phyloP scores from a whole-genome alignment of 2,888 invertebrate genomes.

The Hypsopygia costalis region DNA sequence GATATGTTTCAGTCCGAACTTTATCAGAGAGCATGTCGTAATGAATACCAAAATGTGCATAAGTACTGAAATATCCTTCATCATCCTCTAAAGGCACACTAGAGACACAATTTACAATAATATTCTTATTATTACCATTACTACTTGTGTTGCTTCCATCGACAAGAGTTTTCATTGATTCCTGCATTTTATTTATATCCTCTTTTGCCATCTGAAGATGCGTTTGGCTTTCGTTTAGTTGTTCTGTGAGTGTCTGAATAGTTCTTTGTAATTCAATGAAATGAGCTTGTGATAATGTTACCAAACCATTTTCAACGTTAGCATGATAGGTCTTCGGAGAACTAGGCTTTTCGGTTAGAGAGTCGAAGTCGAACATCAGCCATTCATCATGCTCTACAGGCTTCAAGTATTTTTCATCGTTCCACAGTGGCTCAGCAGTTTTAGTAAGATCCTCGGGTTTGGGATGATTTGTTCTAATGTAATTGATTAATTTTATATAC shows the following conservation, averaged over 20 bases:
- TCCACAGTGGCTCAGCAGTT: constrained; percentile 82
- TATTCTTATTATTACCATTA: constrained; percentile 26
- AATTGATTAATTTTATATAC: constrained; percentile 90
- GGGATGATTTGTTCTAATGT: constrained; percentile 83
- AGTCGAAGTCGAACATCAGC: constrained; percentile 88
- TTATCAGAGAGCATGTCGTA: constrained; percentile 96
- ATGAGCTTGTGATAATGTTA: constrained; percentile 81
- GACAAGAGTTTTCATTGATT: constrained; percentile 79
- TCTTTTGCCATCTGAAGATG: constrained; percentile 81
- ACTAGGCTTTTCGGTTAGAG: constrained; percentile 51
- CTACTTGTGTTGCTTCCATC: constrained; percentile 47
- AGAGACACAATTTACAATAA: constrained; percentile 54
- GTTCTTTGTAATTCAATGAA: constrained; percentile 81
- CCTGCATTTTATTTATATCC: constrained; percentile 81
- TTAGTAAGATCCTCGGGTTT: constrained; percentile 78
- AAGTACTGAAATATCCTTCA: constrained; percentile 89
- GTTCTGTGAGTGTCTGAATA: constrained; percentile 76
- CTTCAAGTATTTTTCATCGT: constrained; percentile 87
- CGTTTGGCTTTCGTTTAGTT: constrained; percentile 81
- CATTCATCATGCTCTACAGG: constrained; percentile 90
- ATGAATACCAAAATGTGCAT: constrained; percentile 95
- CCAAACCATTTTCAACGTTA: constrained; percentile 82
- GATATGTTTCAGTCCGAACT: constrained; percentile 92
- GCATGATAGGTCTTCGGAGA: constrained; percentile 76
- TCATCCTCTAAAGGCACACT: constrained; percentile 83